A percentile compares a stretch with the other conserved stretches of the same genome.
Conservation (phyloP, 2,888 invertebrate genomes). For the Eledone cirrhosa region DNA sequence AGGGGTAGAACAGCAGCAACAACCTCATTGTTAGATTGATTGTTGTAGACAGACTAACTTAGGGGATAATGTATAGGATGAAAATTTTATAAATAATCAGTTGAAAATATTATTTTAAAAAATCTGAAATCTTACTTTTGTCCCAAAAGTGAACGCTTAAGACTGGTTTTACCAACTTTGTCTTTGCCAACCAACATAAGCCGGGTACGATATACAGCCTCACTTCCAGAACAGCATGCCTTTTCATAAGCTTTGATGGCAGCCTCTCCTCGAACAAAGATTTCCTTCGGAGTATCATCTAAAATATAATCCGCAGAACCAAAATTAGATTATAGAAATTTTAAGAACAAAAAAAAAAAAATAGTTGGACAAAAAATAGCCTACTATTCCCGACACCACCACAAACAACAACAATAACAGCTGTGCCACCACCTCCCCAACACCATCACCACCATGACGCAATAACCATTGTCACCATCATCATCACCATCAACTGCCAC, state of each 20-base stretch:
- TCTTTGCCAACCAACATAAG: slow-evolving; percentile 66
- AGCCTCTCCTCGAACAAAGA: slow-evolving; percentile 64
- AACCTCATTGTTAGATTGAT: too few relatives aligned
- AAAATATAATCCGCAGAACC: slow-evolving; percentile 29
- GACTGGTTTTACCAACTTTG: slow-evolving; percentile 64
- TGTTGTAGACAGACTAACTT: too few relatives aligned
- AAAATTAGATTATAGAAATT: background rate
- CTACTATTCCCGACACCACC: too few relatives aligned
- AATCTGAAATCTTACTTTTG: slow-evolving; percentile 48
- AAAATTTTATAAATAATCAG: too few relatives aligned
- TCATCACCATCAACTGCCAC: too few relatives aligned
- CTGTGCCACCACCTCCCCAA: too few relatives aligned
- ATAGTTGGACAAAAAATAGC: background rate
- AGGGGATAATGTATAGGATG: too few relatives aligned
- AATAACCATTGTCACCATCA: too few relatives aligned
- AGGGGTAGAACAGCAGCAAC: too few relatives aligned
- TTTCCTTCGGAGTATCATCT: slow-evolving; percentile 66
- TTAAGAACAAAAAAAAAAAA: background rate
- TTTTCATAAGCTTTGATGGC: slow-evolving; percentile 64
- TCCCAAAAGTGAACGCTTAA: slow-evolving; percentile 62
- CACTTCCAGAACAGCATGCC: slow-evolving; percentile 64
- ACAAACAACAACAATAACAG: too few relatives aligned
- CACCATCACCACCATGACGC: too few relatives aligned
- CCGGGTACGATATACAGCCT: slow-evolving; percentile 62
- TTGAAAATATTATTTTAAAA: too few relatives aligned